A percentile compares a stretch with the other conserved stretches of the same genome.
phyloP scores from a whole-genome alignment of 2,888 invertebrate genomes.

The Colletes collaris region DNA sequence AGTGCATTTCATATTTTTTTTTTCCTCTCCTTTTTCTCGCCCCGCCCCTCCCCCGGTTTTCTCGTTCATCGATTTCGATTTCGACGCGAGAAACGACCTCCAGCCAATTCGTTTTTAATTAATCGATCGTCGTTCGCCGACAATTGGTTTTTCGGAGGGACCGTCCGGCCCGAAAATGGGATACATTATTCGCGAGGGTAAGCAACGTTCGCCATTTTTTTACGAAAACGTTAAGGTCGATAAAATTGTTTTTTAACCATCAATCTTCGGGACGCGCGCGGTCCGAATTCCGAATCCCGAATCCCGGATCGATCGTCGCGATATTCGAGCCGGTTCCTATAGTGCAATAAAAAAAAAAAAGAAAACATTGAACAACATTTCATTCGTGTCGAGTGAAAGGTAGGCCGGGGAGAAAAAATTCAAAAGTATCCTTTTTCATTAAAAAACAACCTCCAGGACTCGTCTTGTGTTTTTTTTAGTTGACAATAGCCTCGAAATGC shows the following conservation, averaged over 20 bases:
- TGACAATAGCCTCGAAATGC: no score
- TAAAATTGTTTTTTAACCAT: neutral
- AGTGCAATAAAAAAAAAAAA: no score
- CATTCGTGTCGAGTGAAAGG: no score
- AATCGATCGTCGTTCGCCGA: conserved; percentile 29
- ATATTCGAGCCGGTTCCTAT: no score
- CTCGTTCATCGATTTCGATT: conserved; percentile 19
- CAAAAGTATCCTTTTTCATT: no score
- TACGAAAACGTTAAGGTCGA: neutral
- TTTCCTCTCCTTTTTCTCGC: neutral
- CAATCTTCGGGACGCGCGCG: no score
- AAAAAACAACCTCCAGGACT: no score
- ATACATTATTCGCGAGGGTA: conserved; percentile 5
- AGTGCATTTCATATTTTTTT: neutral
- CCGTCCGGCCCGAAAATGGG: neutral
- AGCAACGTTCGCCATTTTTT: neutral
- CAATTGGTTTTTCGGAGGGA: conserved; percentile 18
- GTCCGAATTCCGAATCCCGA: no score
- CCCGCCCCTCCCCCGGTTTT: neutral
- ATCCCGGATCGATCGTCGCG: no score
- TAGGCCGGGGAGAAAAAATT: no score
- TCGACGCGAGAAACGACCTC: neutral
- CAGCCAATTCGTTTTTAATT: conserved; percentile 25
- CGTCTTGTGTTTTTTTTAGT: no score
- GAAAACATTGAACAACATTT: no score